These are phyloP conservation scores for Tokudaia tokunoshimensis DNA, from an alignment of 2,797 vertebrate species.

Conservation along the genomic window DNA sequence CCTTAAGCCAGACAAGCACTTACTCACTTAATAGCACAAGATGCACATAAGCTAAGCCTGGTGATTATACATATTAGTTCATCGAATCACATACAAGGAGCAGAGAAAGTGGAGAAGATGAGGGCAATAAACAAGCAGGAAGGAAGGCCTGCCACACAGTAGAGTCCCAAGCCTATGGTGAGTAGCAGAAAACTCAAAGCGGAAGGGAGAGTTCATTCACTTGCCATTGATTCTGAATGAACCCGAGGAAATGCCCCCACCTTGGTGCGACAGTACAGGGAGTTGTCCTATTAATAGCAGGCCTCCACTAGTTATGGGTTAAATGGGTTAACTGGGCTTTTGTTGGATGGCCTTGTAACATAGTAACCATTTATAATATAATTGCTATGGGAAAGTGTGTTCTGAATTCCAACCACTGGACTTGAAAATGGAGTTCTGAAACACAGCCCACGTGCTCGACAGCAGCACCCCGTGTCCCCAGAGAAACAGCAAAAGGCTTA, in stretches of 20 bases:
- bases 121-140: neutral
- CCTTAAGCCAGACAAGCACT: slow-evolving; percentile 75
- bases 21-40: slow-evolving; percentile 61
- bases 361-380: slow-evolving; percentile 79
- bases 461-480: neutral
- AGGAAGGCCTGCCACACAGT: neutral
- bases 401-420: slow-evolving; percentile 69
- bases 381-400: slow-evolving; percentile 70
- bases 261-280: neutral
- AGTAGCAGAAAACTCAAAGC: slow-evolving; percentile 11
- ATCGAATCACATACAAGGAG: neutral
- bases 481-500: neutral
- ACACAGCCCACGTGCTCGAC: neutral
- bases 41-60: slow-evolving; percentile 38
- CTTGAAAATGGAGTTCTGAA: slow-evolving; percentile 45
- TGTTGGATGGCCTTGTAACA: slow-evolving; percentile 74
- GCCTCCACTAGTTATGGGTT: slow-evolving; percentile 71
- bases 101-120: neutral
- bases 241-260: neutral
- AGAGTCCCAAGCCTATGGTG: neutral
- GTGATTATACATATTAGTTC: slow-evolving; percentile 28
- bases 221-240: slow-evolving; percentile 50
- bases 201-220: slow-evolving; percentile 47
- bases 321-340: slow-evolving; percentile 80
- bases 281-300: slow-evolving; percentile 63